Conservation (phyloP, 2,888 invertebrate genomes). For the Drepana falcataria region DNA sequence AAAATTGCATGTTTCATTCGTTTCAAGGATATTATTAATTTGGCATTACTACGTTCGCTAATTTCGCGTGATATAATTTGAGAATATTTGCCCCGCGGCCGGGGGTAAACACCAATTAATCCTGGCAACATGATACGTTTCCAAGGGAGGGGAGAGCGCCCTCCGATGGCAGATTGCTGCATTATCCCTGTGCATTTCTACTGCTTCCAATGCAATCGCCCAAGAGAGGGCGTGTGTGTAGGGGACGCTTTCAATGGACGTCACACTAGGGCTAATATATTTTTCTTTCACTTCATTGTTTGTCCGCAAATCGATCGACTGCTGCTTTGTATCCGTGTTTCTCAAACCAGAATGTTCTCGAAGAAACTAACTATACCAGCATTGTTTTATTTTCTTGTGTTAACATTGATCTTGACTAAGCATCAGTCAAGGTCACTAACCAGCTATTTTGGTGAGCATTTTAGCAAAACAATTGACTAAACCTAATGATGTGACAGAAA, state of each 20-base stretch:
- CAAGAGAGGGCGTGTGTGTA: constrained; percentile 44
- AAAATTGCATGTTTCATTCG: constrained; percentile 33
- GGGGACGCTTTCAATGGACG: constrained; percentile 37
- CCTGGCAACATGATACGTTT: constrained; percentile 68
- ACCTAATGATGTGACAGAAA: constrained; percentile 20
- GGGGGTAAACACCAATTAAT: constrained; percentile 75
- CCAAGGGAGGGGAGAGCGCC: constrained; percentile 38
- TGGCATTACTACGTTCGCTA: constrained; percentile 61
- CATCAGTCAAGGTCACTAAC: not conserved
- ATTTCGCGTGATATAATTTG: constrained; percentile 66
- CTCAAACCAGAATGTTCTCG: not conserved
- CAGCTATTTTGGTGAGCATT: constrained; percentile 2
- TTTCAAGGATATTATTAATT: constrained; percentile 56
- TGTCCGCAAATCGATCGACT: constrained; percentile 44
- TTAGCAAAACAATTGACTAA: constrained; percentile 6
- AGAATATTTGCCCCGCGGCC: constrained; percentile 51
- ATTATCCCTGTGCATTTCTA: constrained; percentile 71
- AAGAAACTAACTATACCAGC: not conserved
- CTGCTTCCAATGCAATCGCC: constrained; percentile 62
- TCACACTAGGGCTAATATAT: constrained; percentile 49
- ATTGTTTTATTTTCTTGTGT: not conserved
- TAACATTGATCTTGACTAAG: not conserved
- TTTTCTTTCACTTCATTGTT: constrained; percentile 53
- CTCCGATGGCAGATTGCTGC: constrained; percentile 62
- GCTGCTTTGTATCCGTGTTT: constrained; percentile 19